phyloP scores from a whole-genome alignment of 1,140 invertebrate species.

The Drosophila paulistorum region DNA sequence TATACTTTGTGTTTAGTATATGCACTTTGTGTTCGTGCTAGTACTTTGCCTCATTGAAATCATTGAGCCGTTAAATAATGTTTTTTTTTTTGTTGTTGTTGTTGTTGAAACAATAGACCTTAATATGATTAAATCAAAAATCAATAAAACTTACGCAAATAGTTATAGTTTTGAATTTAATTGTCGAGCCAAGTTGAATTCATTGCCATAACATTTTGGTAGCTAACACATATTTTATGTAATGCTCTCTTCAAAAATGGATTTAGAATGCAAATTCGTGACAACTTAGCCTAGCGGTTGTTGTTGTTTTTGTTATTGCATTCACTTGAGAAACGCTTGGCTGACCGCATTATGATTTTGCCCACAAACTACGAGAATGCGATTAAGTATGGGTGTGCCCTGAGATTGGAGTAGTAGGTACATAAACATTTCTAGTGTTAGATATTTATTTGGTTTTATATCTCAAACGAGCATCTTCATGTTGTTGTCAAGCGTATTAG shows the following conservation, averaged over 20 bases:
- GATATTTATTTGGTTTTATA: not conserved
- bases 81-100: not conserved
- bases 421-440: not conserved
- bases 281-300: not conserved
- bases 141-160: not conserved
- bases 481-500: no score
- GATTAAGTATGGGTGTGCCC: not conserved
- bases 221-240: not conserved
- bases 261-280: constrained; percentile 6
- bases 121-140: constrained; percentile 10
- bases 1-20: no score
- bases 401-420: not conserved
- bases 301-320: not conserved
- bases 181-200: constrained; percentile 33
- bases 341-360: not conserved
- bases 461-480: no score
- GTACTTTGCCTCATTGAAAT: constrained; percentile 14
- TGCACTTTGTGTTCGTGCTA: not conserved
- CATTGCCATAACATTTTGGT: constrained; percentile 21
- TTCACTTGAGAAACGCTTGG: not conserved
- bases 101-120: constrained; percentile 27
- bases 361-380: not conserved
- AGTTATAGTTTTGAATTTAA: constrained; percentile 50
- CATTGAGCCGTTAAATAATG: constrained; percentile 40
- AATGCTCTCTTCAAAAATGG: not conserved